phyloP scores from a whole-genome alignment of 1,140 invertebrate species.

The Oedothorax gibbosus region DNA sequence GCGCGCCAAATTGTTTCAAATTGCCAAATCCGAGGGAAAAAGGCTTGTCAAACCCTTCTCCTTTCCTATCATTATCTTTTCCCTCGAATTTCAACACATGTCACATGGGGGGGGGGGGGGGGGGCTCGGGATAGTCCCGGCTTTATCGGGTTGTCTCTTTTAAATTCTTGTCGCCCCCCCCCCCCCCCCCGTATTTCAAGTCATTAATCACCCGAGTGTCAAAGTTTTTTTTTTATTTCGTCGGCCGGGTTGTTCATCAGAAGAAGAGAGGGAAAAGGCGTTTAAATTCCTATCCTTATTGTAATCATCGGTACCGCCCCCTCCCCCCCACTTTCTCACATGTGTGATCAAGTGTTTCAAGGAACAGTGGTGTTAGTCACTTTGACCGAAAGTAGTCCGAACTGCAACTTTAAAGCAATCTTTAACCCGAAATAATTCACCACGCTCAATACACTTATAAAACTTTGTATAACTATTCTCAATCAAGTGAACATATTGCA shows the following conservation, averaged over 20 bases:
- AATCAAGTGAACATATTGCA: too few species aligned
- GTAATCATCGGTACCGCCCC: slow-evolving; percentile 47
- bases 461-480: too few species aligned
- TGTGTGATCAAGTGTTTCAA: too few species aligned
- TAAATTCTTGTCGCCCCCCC: slow-evolving; percentile 49
- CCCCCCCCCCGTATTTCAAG: slow-evolving; percentile 39
- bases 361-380: too few species aligned
- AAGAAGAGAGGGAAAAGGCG: slow-evolving; percentile 19
- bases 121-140: not conserved
- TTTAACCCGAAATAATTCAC: too few species aligned
- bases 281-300: slow-evolving; percentile 60
- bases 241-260: slow-evolving; percentile 29
- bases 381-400: too few species aligned
- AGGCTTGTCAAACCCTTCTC: slow-evolving; percentile 54
- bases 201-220: slow-evolving; percentile 57
- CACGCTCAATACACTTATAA: too few species aligned
- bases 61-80: slow-evolving; percentile 54
- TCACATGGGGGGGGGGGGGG: slow-evolving; percentile 31
- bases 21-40: slow-evolving; percentile 48
- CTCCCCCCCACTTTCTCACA: too few species aligned
- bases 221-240: slow-evolving; percentile 47
- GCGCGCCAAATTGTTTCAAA: slow-evolving; percentile 57
- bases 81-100: slow-evolving; percentile 58
- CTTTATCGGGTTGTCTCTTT: slow-evolving; percentile 58
- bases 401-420: too few species aligned